Conservation (phyloP, 2,113 vertebrate genomes). For the Sinocyclocheilus maitianheensis region DNA sequence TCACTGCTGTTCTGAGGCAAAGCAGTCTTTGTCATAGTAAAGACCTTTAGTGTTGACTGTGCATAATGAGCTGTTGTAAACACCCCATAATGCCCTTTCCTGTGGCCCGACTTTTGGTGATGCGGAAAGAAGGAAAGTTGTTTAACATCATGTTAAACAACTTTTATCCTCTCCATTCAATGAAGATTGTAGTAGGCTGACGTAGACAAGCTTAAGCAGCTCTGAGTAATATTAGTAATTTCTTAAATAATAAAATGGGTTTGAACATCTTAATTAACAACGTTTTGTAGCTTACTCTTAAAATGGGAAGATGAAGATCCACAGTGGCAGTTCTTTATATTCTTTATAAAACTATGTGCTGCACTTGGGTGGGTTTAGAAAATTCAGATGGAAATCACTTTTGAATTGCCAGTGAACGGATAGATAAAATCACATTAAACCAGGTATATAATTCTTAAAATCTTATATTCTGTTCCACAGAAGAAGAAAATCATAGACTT, state of each 20-base stretch:
- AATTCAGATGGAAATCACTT: background rate
- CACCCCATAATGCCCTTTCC: background rate
- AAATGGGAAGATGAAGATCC: background rate
- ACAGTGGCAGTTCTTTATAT: background rate
- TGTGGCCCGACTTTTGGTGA: background rate
- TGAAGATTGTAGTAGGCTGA: background rate
- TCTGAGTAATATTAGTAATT: background rate
- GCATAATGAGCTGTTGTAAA: background rate
- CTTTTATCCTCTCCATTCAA: conserved; percentile 26
- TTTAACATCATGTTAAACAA: background rate
- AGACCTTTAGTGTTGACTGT: background rate
- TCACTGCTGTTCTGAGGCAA: background rate
- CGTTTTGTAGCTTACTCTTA: background rate
- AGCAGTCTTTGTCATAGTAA: background rate
- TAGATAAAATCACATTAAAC: background rate
- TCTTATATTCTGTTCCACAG: background rate
- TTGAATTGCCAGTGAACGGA: background rate
- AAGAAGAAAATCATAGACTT: background rate
- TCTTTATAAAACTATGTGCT: background rate
- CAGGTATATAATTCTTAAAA: background rate
- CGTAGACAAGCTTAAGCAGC: background rate
- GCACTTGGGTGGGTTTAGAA: background rate
- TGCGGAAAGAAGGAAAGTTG: conserved; percentile 3
- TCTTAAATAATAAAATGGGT: background rate
- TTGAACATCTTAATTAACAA: background rate